phyloP scores from a whole-genome alignment of 2,888 invertebrate genomes.

The Syrphus vitripennis region DNA sequence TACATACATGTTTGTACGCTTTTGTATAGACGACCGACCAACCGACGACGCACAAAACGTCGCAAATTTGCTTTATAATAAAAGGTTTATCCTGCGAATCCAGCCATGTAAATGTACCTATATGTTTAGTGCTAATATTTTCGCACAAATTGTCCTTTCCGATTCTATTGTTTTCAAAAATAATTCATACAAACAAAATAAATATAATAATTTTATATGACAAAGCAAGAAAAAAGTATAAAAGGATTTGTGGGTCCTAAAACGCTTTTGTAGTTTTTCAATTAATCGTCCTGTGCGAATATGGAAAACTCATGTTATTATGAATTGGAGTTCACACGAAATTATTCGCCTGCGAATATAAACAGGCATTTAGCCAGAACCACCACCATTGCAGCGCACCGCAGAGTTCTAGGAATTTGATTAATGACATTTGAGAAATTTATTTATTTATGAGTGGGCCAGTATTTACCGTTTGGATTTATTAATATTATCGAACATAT shows the following conservation, averaged over 20 bases:
- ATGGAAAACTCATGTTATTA: slow-evolving; percentile 23
- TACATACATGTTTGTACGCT: not conserved
- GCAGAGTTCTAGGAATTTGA: slow-evolving; percentile 30
- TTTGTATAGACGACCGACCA: not conserved
- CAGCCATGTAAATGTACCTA: not conserved
- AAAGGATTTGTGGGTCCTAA: slow-evolving; percentile 41
- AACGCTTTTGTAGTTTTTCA: slow-evolving; percentile 58
- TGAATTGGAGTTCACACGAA: not conserved
- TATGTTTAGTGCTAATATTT: not conserved
- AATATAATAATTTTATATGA: slow-evolving; percentile 22
- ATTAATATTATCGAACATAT: slow-evolving; percentile 54
- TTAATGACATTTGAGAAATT: slow-evolving; percentile 59
- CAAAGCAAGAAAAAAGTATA: not conserved
- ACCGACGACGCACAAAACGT: not conserved
- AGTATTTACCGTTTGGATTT: slow-evolving; percentile 22
- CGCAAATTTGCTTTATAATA: not conserved
- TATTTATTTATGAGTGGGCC: slow-evolving; percentile 50
- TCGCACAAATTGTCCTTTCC: slow-evolving; percentile 41
- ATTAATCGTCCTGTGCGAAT: slow-evolving; percentile 34
- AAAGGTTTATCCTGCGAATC: slow-evolving; percentile 46
- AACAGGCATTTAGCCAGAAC: not conserved
- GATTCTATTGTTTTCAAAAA: slow-evolving; percentile 53
- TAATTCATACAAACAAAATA: slow-evolving; percentile 42
- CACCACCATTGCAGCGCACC: not conserved
- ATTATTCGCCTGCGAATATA: not conserved